A percentile compares a stretch with the other conserved stretches of the same genome.
These are phyloP conservation scores for Idris sp. DNA, from an alignment of 1,140 invertebrate species.

Conservation along the genomic window DNA sequence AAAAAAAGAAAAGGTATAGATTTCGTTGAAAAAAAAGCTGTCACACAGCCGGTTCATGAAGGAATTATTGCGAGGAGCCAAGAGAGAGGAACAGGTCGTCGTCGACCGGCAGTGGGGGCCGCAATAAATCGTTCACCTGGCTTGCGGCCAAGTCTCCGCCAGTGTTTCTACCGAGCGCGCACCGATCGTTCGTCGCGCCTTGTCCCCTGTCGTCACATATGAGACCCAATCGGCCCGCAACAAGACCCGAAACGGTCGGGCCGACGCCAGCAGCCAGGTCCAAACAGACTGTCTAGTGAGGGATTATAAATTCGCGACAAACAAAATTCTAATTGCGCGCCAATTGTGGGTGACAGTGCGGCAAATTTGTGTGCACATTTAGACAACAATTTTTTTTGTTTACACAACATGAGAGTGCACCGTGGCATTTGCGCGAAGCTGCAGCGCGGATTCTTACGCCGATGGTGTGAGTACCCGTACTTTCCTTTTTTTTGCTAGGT, in stretches of 20 bases:
- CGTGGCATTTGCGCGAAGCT: constrained; percentile 75
- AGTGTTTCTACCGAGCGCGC: constrained; percentile 70
- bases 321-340: constrained; percentile 18
- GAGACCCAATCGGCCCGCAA: constrained; percentile 27
- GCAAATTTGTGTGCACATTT: constrained; percentile 15
- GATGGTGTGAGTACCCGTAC: constrained; percentile 73
- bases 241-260: constrained; percentile 38
- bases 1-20: constrained; percentile 24
- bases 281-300: background rate
- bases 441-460: constrained; percentile 74
- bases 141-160: constrained; percentile 51
- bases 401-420: constrained; percentile 72
- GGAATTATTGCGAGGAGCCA: constrained; percentile 30
- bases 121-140: constrained; percentile 76
- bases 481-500: constrained; percentile 33
- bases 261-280: constrained; percentile 4
- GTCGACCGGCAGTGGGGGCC: constrained; percentile 68
- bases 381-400: background rate
- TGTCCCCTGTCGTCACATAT: constrained; percentile 33
- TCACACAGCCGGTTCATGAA: constrained; percentile 29
- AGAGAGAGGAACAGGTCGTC: constrained; percentile 50
- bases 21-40: constrained; percentile 20
- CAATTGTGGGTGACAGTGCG: too few relatives aligned
- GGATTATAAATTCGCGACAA: too few relatives aligned
- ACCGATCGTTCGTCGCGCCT: constrained; percentile 63